A percentile compares a stretch with the other conserved stretches of the same genome.
Evolutionary conservation across 2,888 invertebrate species (phyloP).

Genomic region (Drosophila barbarae): DNA sequence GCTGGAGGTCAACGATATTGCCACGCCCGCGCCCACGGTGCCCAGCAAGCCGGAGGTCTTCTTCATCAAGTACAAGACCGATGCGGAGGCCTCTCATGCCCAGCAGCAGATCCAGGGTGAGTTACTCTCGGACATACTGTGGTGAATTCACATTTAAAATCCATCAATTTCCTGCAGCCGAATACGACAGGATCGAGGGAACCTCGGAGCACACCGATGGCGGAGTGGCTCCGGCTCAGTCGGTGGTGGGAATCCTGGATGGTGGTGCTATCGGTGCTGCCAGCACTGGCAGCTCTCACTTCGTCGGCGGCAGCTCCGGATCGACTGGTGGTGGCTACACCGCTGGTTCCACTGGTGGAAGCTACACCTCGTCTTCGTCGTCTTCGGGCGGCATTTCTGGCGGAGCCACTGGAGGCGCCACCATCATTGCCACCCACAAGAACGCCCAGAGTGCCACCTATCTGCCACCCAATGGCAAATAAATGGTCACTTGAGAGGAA

Average conservation of each 20-base stretch:
- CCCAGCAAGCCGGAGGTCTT: slow-evolving; percentile 79
- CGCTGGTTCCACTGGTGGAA: slow-evolving; percentile 16
- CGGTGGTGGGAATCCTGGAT: slow-evolving; percentile 75
- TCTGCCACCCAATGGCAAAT: slow-evolving; percentile 60
- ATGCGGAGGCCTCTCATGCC: slow-evolving; percentile 77
- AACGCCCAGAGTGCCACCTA: slow-evolving; percentile 55
- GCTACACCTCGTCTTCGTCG: slow-evolving; percentile 8
- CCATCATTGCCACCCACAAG: slow-evolving; percentile 39
- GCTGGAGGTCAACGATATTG: slow-evolving; percentile 75
- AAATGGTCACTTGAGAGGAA: slow-evolving; percentile 12
- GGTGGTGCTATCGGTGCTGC: slow-evolving; percentile 45
- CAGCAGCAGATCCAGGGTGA: slow-evolving; percentile 78
- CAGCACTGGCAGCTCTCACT: slow-evolving; percentile 33
- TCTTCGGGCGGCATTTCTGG: slow-evolving; percentile 7
- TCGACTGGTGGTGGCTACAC: slow-evolving; percentile 14
- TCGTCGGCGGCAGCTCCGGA: slow-evolving; percentile 8
- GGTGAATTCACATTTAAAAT: no score
- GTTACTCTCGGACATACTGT: background rate
- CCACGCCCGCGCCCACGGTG: slow-evolving; percentile 76
- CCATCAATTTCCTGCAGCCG: slow-evolving; percentile 56
- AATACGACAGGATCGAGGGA: slow-evolving; percentile 77
- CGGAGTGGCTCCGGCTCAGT: slow-evolving; percentile 76
- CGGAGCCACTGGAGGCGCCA: slow-evolving; percentile 1
- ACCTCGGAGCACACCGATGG: slow-evolving; percentile 76
- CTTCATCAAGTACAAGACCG: slow-evolving; percentile 79